Conservation (phyloP, 2,113 vertebrate genomes). For the Pedionomus torquatus region DNA sequence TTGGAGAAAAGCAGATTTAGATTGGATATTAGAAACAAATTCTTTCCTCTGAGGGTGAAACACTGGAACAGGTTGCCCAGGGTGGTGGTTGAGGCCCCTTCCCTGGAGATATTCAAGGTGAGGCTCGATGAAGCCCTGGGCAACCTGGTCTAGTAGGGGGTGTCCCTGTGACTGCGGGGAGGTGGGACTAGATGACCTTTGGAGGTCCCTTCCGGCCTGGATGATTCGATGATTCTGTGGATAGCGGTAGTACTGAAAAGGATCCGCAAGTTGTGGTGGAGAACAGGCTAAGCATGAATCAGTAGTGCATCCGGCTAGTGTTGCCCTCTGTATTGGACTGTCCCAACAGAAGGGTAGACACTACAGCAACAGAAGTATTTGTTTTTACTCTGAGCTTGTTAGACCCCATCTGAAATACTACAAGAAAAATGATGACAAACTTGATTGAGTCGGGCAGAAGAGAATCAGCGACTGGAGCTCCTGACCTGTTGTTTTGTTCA, state of each 20-base stretch:
- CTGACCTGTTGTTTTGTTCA: background rate
- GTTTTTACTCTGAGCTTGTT: background rate
- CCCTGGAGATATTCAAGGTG: too few species aligned
- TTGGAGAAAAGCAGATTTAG: too few species aligned
- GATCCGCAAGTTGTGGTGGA: accelerated
- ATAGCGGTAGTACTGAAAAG: background rate
- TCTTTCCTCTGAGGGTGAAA: too few species aligned
- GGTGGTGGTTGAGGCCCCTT: too few species aligned
- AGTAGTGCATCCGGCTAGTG: background rate
- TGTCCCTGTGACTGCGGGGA: too few species aligned
- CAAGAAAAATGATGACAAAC: background rate
- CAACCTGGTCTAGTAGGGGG: too few species aligned
- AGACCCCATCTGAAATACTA: background rate
- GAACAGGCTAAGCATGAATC: background rate
- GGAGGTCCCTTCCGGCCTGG: too few species aligned
- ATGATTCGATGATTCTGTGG: too few species aligned
- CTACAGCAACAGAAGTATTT: background rate
- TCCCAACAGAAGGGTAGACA: background rate
- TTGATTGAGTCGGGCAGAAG: background rate
- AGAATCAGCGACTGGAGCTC: background rate
- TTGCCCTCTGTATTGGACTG: background rate
- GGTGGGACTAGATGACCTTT: too few species aligned
- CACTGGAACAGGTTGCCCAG: too few species aligned
- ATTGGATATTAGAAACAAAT: too few species aligned
- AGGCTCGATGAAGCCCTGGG: too few species aligned